Conservation (phyloP, 2,113 vertebrate species). For the mouse (Mus musculus) region GRCm39 chr8:7200501-7201000, state of each 20-base stretch:
- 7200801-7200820: not conserved
- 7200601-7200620: not conserved
- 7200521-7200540: not conserved
- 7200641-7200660: not conserved
- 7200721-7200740: not conserved
- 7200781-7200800: not conserved
- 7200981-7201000: conserved; percentile 37
- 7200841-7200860: not conserved
- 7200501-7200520: no score
- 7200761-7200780: not conserved
- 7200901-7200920: not conserved
- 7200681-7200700: not conserved
- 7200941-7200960: not conserved
- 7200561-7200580: not conserved
- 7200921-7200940: conserved; percentile 6
- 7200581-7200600: not conserved
- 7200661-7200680: not conserved
- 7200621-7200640: not conserved
- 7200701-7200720: not conserved
- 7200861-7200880: not conserved
- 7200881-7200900: conserved; percentile 16
- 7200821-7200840: not conserved
- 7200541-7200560: not conserved
- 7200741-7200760: not conserved
- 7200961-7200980: conserved; percentile 6